These are phyloP conservation scores for Syrmaticus mikado DNA, from an alignment of 2,113 vertebrate genomes.

Conservation along the genomic window DNA sequence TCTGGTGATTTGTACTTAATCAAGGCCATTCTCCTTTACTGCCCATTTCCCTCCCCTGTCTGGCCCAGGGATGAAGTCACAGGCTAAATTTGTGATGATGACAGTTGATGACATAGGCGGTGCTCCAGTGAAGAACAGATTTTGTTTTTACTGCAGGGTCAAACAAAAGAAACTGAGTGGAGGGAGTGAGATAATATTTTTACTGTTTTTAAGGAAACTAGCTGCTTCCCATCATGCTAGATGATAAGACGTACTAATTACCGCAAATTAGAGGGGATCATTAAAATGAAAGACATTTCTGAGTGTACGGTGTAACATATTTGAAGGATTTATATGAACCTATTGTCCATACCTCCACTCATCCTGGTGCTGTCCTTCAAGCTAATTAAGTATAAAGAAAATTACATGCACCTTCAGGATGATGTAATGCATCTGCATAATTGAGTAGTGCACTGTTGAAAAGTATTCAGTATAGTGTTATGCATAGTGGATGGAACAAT, in stretches of 20 bases:
- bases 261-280: neutral
- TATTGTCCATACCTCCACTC: neutral
- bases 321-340: neutral
- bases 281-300: neutral
- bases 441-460: conserved; percentile 12
- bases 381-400: conserved; percentile 35
- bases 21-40: conserved; percentile 45
- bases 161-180: neutral
- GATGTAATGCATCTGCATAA: conserved; percentile 42
- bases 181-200: neutral
- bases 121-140: neutral
- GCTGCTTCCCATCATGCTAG: neutral
- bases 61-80: conserved; percentile 50
- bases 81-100: conserved; percentile 42
- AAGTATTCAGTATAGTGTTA: conserved; percentile 4
- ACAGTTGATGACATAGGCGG: conserved; percentile 7
- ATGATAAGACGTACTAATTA: neutral
- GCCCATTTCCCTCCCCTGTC: conserved; percentile 16
- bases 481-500: conserved; percentile 46
- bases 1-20: conserved; percentile 58
- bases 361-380: neutral
- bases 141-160: neutral
- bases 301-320: neutral
- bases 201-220: neutral
- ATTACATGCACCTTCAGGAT: conserved; percentile 29